Percentiles rank a stretch among this genome's conserved stretches.
Conservation (phyloP, 2,113 vertebrate species). For the Tyto alba region DNA sequence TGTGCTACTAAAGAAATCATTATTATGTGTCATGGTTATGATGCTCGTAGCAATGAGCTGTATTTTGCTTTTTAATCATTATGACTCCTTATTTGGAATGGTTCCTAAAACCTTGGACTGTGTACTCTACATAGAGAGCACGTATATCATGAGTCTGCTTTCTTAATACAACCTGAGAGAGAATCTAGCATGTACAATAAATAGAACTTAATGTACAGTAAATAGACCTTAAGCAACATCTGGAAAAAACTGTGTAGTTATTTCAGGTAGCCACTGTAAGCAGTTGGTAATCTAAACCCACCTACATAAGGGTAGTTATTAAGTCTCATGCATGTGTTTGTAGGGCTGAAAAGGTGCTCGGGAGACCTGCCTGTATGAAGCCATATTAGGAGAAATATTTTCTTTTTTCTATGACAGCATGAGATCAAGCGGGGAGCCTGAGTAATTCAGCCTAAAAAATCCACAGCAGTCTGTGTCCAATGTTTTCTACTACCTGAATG, state of each 20-base stretch:
- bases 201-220: neutral
- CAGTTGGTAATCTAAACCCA: neutral
- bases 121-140: neutral
- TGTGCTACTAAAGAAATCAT: neutral
- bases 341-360: neutral
- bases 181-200: neutral
- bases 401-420: neutral
- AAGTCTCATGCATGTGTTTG: neutral
- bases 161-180: neutral
- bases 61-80: constrained; percentile 32
- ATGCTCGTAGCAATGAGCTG: neutral
- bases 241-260: neutral
- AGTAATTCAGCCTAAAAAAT: neutral
- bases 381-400: neutral
- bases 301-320: neutral
- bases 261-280: neutral
- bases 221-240: constrained; percentile 18
- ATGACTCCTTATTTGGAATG: constrained; percentile 17
- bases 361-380: neutral
- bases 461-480: neutral
- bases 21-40: neutral
- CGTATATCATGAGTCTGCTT: neutral
- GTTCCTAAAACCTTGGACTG: constrained; percentile 19
- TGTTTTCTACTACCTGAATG: neutral
- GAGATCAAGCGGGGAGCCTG: neutral